Evolutionary conservation across 2,888 invertebrate species (phyloP).

Genomic region (Tipula lateralis): DNA sequence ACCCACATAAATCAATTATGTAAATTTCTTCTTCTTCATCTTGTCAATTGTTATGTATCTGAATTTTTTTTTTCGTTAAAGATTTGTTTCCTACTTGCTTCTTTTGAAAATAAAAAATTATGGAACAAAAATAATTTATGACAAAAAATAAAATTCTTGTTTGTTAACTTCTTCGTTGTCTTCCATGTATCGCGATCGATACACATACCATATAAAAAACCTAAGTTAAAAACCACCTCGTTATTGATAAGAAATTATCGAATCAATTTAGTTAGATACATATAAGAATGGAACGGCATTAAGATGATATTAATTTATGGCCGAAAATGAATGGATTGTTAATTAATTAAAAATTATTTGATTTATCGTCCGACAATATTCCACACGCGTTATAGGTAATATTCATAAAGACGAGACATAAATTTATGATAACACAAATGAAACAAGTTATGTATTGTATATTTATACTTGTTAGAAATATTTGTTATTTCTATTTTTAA

Average conservation of each 20-base stretch:
- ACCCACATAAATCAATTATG: conserved; percentile 24
- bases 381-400: not conserved
- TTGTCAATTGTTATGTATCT: not conserved
- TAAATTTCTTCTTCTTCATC: not conserved
- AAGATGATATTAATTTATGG: conserved; percentile 6
- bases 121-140: conserved; percentile 4
- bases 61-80: not conserved
- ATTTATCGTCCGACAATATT: not conserved
- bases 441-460: not conserved
- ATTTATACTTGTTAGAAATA: not conserved
- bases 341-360: not conserved
- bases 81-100: conserved; percentile 11
- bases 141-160: conserved; percentile 19
- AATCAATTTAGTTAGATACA: not conserved
- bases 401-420: not conserved
- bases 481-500: not conserved
- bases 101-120: not conserved
- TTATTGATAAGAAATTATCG: conserved; percentile 8
- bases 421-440: not conserved
- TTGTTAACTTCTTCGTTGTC: not conserved
- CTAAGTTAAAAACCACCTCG: not conserved
- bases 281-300: not conserved
- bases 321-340: not conserved
- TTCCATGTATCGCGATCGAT: not conserved
- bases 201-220: not conserved